Conservation (phyloP, 2,113 vertebrate genomes). For the Accipiter cooperii region DNA sequence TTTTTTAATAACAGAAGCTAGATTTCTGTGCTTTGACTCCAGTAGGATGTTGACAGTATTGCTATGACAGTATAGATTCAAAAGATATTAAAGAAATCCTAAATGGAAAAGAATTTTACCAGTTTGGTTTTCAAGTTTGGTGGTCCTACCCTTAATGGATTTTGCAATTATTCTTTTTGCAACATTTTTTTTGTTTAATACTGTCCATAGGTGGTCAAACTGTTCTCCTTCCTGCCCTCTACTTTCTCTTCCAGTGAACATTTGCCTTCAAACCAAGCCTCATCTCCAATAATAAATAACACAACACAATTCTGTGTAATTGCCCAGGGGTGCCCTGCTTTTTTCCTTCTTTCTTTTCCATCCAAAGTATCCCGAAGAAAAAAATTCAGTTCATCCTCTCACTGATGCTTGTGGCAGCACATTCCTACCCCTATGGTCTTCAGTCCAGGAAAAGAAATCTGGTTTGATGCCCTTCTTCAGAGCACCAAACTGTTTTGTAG, state of each 20-base stretch:
- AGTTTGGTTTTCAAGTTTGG: not conserved
- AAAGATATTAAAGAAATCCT: not conserved
- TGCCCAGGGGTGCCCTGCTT: rapidly evolving
- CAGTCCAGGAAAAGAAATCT: not conserved
- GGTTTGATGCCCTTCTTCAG: not conserved
- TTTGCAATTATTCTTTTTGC: not conserved
- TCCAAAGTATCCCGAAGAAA: not conserved
- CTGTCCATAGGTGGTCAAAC: not conserved
- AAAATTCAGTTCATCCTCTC: not conserved
- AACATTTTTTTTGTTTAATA: not conserved
- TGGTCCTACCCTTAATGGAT: not conserved
- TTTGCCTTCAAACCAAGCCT: not conserved
- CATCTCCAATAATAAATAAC: not conserved
- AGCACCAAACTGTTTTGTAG: not conserved
- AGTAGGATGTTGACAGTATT: not conserved
- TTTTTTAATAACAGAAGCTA: not conserved
- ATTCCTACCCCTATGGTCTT: not conserved
- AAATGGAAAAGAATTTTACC: not conserved
- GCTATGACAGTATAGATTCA: not conserved
- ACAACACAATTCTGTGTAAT: not conserved
- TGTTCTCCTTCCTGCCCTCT: not conserved
- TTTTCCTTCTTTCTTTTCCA: not conserved
- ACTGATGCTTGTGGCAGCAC: not conserved
- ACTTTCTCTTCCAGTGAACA: not conserved
- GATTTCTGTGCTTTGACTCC: not conserved